Evolutionary conservation across 1,140 invertebrate species (phyloP), one percentile per base, ranked within the genome.

Genomic region (Gonatopus flavifemur): DNA sequence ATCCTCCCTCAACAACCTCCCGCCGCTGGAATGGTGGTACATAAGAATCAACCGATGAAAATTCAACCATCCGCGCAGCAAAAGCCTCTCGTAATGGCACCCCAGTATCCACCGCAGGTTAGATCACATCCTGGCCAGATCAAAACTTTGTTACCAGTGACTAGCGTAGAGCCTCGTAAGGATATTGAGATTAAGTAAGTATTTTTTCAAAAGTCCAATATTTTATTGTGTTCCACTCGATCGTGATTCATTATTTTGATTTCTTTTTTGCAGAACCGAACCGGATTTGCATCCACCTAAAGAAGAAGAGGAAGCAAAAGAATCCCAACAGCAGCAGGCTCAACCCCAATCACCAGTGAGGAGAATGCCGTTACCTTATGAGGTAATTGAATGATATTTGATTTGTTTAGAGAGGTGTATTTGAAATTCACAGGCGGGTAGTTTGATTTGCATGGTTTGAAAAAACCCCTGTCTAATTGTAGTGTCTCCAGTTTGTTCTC

Each of bases 401-500:
- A 32, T 24, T 20, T 36, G 19, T 31, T 39, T 12, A 46, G 30
- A 31, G 10, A n/a, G 9, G 30, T 18, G 18, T 22, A 2, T 36
- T 36, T 19, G 28, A 30, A 30, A n/a, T 10, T 30, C 2, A 1
- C n/a, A 30, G 28, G 2, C 28, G 71, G 19, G 70, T 28, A 69
- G 72, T 50, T 57, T 76, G 24, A 62, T 67, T 72, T 48, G 70
- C 76, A 62, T 75, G 74, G 48, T 70, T 74, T 62, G 62, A 74
- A 56, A 66, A 66, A 52, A 59, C 56, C 20, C 64, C 70, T 35
- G 57, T 79, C 44, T 59, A 62, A 48, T 76, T 74, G n/a, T 62
- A 81, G 70, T 81, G 80, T 66, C 61, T 83, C 31, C 83, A 87
- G 69, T 84, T 86, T 49, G 83, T 87, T n/a, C 78, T 88, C 32